Percentiles rank a stretch among this genome's conserved stretches.
Evolutionary conservation across 1,140 invertebrate species (phyloP).

Genomic region (Lasaia peninsularis): DNA sequence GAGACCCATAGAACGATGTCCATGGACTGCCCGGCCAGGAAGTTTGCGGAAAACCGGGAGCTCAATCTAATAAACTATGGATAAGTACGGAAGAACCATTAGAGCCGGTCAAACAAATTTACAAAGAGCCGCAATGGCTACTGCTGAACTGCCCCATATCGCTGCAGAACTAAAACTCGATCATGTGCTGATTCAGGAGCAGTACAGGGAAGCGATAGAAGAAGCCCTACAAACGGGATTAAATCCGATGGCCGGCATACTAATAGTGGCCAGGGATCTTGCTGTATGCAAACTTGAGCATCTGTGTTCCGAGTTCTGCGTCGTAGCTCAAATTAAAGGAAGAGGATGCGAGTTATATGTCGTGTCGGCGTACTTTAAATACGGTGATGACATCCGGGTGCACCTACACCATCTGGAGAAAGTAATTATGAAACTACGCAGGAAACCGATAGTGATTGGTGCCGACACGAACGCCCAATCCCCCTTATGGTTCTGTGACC

Average conservation of each 20-base stretch:
- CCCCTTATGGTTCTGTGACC: conserved; percentile 26
- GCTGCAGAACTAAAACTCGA: conserved; percentile 15
- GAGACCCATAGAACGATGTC: not conserved
- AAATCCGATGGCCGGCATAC: conserved; percentile 12
- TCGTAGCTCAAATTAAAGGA: not conserved
- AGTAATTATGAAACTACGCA: not conserved
- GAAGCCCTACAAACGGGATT: too few species aligned
- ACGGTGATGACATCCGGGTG: conserved; percentile 11
- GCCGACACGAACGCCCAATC: conserved; percentile 36
- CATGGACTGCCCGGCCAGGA: conserved; percentile 13
- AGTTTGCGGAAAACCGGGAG: conserved; percentile 12
- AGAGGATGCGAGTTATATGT: not conserved
- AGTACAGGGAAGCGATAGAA: too few species aligned
- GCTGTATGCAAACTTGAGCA: conserved; percentile 13
- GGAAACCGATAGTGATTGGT: conserved; percentile 3
- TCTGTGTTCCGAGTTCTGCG: not conserved
- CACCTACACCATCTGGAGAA: conserved; percentile 18
- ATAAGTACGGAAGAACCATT: not conserved
- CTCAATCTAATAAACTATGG: not conserved
- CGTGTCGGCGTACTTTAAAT: conserved; percentile 27
- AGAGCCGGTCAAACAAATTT: conserved; percentile 26
- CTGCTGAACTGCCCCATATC: conserved; percentile 22
- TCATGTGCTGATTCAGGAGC: conserved; percentile 27
- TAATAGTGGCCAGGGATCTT: not conserved
- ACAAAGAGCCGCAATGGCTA: conserved; percentile 15